A percentile compares a stretch with the other conserved stretches of the same genome.
These are phyloP conservation scores for Cenopis cana DNA, from an alignment of 2,888 invertebrate genomes.

Conservation along the genomic window DNA sequence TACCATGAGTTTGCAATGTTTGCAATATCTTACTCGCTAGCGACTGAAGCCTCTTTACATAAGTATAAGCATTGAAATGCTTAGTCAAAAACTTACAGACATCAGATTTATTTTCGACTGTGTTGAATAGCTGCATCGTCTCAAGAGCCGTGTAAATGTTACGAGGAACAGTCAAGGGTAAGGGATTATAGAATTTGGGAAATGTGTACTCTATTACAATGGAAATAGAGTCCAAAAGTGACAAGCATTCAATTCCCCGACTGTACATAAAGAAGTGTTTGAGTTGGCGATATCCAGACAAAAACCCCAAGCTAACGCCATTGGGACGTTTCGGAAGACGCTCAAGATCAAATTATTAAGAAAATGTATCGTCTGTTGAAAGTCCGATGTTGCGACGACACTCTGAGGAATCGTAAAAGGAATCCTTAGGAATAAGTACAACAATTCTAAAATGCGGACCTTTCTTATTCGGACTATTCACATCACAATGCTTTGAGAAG, in stretches of 20 bases:
- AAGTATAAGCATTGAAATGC: too few relatives aligned
- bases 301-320: not conserved
- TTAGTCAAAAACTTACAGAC: too few relatives aligned
- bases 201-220: too few relatives aligned
- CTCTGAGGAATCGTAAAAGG: not conserved
- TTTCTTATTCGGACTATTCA: not conserved
- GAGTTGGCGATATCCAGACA: not conserved
- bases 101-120: too few relatives aligned
- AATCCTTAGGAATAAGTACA: not conserved
- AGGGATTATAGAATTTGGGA: too few relatives aligned
- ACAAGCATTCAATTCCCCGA: too few relatives aligned
- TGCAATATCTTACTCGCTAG: too few relatives aligned
- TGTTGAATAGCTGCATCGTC: not conserved
- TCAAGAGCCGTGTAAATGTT: not conserved
- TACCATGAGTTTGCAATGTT: too few relatives aligned
- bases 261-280: not conserved
- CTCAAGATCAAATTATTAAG: conserved; percentile 8
- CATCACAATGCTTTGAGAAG: not conserved
- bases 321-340: not conserved
- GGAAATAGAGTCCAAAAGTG: too few relatives aligned
- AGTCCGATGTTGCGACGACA: not conserved
- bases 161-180: conserved; percentile 2
- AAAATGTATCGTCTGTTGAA: conserved; percentile 13
- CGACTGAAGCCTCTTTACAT: too few relatives aligned
- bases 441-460: not conserved